Evolutionary conservation across 2,113 vertebrate genomes (phyloP), one percentile per base, ranked within the genome.

Genomic region (Hystrix brachyura): DNA sequence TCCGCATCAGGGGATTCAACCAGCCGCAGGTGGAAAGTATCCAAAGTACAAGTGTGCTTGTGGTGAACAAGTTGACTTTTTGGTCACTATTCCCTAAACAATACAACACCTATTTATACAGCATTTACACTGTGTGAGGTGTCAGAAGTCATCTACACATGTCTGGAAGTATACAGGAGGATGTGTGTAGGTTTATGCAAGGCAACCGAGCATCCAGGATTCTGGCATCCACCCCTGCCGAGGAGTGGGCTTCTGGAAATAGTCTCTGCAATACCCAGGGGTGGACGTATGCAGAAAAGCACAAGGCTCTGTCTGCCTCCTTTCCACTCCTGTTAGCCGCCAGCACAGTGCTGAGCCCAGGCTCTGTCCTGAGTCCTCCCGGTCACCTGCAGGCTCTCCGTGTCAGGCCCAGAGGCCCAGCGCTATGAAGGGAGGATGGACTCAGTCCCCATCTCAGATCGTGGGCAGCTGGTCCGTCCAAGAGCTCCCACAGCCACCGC

Each of bases 401-500:
- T 3, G 25, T 59, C 55, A 9, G 71, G 7, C 13, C 43, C 55
- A 25, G 46, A 90, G 60, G 48, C 13, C 48, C 48, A 57, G 48
- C 4, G 8, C 38, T 25, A 15, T 2, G 32, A 8, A 18, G 12
- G 29, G 25, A 46, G 38, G 53, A 84, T 12, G 19, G 4, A 38
- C 23, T 19, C 10, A 34, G 78, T 43, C 55, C 38, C 15, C 3
- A 25, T 69, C 69, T 43, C 27, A 8, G 60, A 13, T 67, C 71
- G 23, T 8, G 53, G 55, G 55, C 27, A 32, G 72, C 23, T 76
- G 72, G 72, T 78, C 48, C 17, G 2, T 65, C 72, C 17, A 18
- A 11, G 14, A 46, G 17, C 14, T 0, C 19, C 0, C 1, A 53
- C 3, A 79, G 78, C 38, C 87, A 38, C 8, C 4, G 11, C 5